Conservation (phyloP, 2,113 vertebrate genomes). For the Choloepus hoffmanni region DNA sequence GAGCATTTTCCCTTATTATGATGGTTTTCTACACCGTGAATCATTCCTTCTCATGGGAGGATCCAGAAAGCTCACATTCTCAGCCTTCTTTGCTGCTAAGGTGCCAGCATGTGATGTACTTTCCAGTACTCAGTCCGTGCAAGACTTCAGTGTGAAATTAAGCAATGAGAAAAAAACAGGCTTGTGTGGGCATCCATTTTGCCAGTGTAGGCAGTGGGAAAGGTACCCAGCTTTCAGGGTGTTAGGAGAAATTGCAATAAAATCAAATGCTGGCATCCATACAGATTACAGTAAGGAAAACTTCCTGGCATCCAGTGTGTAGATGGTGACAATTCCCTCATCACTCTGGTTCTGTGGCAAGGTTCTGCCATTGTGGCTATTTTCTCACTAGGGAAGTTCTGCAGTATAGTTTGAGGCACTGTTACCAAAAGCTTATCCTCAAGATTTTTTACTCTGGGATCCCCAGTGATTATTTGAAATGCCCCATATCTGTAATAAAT, state of each 20-base stretch:
- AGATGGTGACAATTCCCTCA: neutral
- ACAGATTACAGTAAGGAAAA: neutral
- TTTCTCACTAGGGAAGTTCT: neutral
- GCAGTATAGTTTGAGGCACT: neutral
- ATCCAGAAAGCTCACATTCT: neutral
- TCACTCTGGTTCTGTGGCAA: neutral
- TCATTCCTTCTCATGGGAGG: neutral
- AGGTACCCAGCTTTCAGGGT: neutral
- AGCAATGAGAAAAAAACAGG: neutral
- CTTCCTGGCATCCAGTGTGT: neutral
- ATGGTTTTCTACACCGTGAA: neutral
- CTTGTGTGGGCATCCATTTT: neutral
- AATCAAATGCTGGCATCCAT: neutral
- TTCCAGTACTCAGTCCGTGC: no score
- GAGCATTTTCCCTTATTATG: neutral
- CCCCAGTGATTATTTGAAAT: constrained; percentile 43
- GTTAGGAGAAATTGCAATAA: neutral
- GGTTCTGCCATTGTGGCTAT: neutral
- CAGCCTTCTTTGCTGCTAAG: neutral
- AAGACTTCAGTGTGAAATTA: neutral
- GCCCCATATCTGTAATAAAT: constrained; percentile 33
- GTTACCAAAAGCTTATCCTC: constrained; percentile 11
- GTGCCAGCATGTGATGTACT: neutral
- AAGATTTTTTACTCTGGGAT: neutral
- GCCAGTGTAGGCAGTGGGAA: neutral